Evolutionary conservation across 2,888 invertebrate genomes (phyloP), one percentile per base, ranked within the genome.

Genomic region (Trichacis sp.): DNA sequence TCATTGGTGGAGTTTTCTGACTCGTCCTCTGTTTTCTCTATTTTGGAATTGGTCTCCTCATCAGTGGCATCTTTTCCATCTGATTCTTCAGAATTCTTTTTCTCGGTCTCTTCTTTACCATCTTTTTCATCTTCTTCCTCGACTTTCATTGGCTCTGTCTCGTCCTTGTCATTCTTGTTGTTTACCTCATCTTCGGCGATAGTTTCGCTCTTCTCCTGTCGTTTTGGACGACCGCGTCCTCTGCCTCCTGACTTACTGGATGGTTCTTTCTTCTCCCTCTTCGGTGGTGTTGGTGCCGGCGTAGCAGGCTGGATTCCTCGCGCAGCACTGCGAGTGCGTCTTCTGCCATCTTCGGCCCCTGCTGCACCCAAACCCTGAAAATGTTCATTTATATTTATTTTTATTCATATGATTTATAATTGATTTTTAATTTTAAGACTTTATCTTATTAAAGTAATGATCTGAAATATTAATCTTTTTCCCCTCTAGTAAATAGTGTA

Each of bases 261-360:
- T 11, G 83, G 69, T 5, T 84, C 82, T 24, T 80, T 80, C 56
- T 84, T 84, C 69, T 88, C 87, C 69, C 86, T 86, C 71, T 87
- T 87, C 0, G 86, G 84, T 5, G 88, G 88, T 9, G 82, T 78
- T 1, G 87, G 87, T 15, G 87, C 87, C 6, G 87, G 86, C n/a
- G 88, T 85, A 1, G 88, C 84, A 14, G 86, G 80, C 1, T 80
- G 71, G 2, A 86, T 78, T 11, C 88, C 88, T 75, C 88, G 84
- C 14, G 87, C 87, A 30, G 88, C 87, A 52, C 88, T 88, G 30
- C 88, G 84, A 6, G 88, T 88, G 50, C 88, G 85, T 64, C 88
- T 85, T 65, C 88, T 84, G 2, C 88, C 88, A 69, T 88, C 88
- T 8, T 87, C 84, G 72, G 88, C 87, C 12, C 77, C 83, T 1